Percentiles rank a stretch among this genome's conserved stretches.
These are phyloP conservation scores for Octonoba sinensis DNA, from an alignment of 2,888 invertebrate genomes.

Conservation along the genomic window DNA sequence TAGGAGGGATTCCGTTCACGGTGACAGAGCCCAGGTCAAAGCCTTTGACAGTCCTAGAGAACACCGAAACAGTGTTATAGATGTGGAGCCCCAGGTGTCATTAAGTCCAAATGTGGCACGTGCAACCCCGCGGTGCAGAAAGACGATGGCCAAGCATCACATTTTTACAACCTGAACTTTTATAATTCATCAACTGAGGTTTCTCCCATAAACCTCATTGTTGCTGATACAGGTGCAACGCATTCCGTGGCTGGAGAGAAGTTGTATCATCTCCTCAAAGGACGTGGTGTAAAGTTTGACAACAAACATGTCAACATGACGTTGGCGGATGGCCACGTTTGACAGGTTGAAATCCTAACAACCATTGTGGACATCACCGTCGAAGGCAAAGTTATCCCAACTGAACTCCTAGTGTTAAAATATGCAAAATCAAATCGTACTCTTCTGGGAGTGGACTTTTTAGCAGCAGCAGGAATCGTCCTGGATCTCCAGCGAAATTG, in stretches of 20 bases:
- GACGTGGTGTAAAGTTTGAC: background rate
- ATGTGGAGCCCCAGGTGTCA: background rate
- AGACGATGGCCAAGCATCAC: too few relatives aligned
- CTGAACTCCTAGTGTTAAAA: background rate
- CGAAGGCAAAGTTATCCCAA: background rate
- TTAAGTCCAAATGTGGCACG: background rate
- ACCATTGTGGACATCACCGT: background rate
- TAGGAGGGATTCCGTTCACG: too few relatives aligned
- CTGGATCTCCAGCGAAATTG: background rate
- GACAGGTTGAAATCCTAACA: background rate
- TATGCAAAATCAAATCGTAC: background rate
- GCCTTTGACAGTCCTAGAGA: too few relatives aligned
- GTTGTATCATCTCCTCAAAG: constrained; percentile 2
- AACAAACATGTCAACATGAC: background rate
- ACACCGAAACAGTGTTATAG: too few relatives aligned
- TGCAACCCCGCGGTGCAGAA: too few relatives aligned
- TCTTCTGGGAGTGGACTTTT: background rate
- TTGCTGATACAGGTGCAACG: constrained; percentile 12
- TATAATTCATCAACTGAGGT: too few relatives aligned
- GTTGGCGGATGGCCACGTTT: constrained; percentile 1
- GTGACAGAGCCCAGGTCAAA: too few relatives aligned
- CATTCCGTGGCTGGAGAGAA: constrained; percentile 23
- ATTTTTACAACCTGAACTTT: too few relatives aligned
- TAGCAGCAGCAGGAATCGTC: constrained; percentile 7
- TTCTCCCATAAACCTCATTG: background rate